Evolutionary conservation across 1,140 invertebrate genomes (phyloP).

Genomic region (Zelostemma sp.): DNA sequence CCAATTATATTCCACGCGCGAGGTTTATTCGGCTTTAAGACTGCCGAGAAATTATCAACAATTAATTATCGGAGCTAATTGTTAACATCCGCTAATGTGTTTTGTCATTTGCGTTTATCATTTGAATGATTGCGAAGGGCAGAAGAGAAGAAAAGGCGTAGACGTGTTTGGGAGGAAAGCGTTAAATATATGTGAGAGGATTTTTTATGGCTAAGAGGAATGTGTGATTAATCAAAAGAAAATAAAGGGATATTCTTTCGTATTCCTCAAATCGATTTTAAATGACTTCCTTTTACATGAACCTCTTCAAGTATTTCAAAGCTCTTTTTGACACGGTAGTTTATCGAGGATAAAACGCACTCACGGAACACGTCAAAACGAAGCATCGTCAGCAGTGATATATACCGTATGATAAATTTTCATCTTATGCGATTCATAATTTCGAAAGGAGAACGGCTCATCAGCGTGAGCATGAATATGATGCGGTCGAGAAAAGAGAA

Average conservation of each 20-base stretch:
- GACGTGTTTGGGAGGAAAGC: too few relatives aligned
- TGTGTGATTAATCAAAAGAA: slow-evolving; percentile 19
- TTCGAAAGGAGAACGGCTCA: slow-evolving; percentile 34
- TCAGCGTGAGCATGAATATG: slow-evolving; percentile 40
- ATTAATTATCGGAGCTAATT: background rate
- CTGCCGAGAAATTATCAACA: slow-evolving; percentile 29
- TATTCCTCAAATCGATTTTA: slow-evolving; percentile 26
- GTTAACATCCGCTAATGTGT: too few relatives aligned
- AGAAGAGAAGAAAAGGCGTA: too few relatives aligned
- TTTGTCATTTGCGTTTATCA: too few relatives aligned
- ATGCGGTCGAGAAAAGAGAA: slow-evolving; percentile 39
- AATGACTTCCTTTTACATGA: slow-evolving; percentile 15
- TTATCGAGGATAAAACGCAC: slow-evolving; percentile 21
- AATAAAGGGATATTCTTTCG: slow-evolving; percentile 7
- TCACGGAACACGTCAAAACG: slow-evolving; percentile 12
- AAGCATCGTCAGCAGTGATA: slow-evolving; percentile 46
- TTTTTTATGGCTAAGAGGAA: background rate
- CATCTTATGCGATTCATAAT: slow-evolving; percentile 51
- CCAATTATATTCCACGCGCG: slow-evolving; percentile 39
- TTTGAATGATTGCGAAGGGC: too few relatives aligned
- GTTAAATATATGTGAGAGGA: background rate
- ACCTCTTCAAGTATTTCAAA: slow-evolving; percentile 14
- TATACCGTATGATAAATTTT: slow-evolving; percentile 54
- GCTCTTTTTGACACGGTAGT: slow-evolving; percentile 25
- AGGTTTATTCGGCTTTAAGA: slow-evolving; percentile 34